These are phyloP conservation scores for Cistogaster globosa DNA, from an alignment of 2,888 invertebrate species.

Conservation along the genomic window DNA sequence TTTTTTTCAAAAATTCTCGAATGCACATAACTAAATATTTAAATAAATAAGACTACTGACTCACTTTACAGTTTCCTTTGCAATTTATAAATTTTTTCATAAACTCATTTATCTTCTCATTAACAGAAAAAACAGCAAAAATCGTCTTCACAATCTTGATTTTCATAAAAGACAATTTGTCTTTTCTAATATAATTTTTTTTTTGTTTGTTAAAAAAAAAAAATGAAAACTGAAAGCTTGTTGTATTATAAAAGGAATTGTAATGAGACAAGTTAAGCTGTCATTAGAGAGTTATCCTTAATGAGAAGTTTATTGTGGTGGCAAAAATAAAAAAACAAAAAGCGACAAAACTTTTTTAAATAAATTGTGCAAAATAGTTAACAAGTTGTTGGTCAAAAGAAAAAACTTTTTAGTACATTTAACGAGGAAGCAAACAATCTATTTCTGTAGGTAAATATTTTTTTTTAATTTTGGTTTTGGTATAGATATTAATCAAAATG, in stretches of 20 bases:
- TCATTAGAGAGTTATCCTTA: slow-evolving; percentile 54
- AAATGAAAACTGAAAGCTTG: too few species aligned
- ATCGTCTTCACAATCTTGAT: slow-evolving; percentile 28
- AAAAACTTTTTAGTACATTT: not conserved
- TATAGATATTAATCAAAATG: too few species aligned
- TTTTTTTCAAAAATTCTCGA: too few species aligned
- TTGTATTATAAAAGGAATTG: slow-evolving; percentile 31
- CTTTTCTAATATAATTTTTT: not conserved
- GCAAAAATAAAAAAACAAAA: not conserved
- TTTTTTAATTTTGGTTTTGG: too few species aligned
- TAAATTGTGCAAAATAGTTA: too few species aligned
- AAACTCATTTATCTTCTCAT: slow-evolving; percentile 10
- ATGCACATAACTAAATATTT: too few species aligned
- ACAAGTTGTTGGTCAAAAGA: not conserved
- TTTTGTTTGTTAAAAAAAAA: not conserved
- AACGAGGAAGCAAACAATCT: too few species aligned
- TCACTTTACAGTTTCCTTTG: too few species aligned
- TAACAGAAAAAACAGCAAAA: not conserved
- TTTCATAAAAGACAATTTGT: slow-evolving; percentile 5
- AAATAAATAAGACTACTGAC: too few species aligned
- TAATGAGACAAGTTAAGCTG: slow-evolving; percentile 63
- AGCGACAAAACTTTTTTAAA: too few species aligned
- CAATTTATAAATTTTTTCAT: not conserved
- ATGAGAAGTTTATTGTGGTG: slow-evolving; percentile 38
- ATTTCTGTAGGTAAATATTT: too few species aligned